Evolutionary conservation across 2,797 vertebrate genomes (phyloP), one percentile per base, ranked within the genome.

Genomic region (Momotus momota): DNA sequence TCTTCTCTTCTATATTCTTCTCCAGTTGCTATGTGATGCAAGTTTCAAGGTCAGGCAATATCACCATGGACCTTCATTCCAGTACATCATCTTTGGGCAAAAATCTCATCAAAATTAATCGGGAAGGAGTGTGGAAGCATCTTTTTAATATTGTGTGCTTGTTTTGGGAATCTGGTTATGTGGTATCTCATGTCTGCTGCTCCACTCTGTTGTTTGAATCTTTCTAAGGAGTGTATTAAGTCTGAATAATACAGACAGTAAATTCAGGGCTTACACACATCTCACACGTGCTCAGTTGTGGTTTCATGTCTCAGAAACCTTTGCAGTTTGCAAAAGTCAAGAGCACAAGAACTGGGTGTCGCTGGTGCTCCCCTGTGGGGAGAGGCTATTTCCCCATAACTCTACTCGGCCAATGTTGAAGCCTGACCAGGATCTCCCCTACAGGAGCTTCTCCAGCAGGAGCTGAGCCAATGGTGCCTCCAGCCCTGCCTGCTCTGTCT

Each of bases 31-130:
- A 7, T 33, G 18, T 62, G 54, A 62, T 79, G 12, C n/a, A 67
- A 29, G 54, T 79, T 88, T 89, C 73, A 94, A 79, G 80, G 77
- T 88, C 46, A 81, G 51, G 15, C 26, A 85, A 51, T 35, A 86
- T 72, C 85, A 75, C 20, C 15, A 4, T 2, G 9, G n/a, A 7
- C 29, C 48, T 81, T 73, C 45, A 64, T 73, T 66, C 45, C 31
- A 72, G 19, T 6, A 66, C 5, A 14, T 4, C 6, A 74, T 88
- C 43, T 86, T 74, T 55, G 70, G 86, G 43, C 23, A 96, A 40
- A 78, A 81, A 29, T 45, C 49, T 81, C 40, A 77, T 71, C 9
- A 61, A 88, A 95, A 87, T 51, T 7, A 71, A 77, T 33, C 52
- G 52, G 22, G 13, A 81, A 85, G 20, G 38, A 80, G 10, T 33